phyloP scores from a whole-genome alignment of 2,888 invertebrate species.

The Alloplasta piceator region DNA sequence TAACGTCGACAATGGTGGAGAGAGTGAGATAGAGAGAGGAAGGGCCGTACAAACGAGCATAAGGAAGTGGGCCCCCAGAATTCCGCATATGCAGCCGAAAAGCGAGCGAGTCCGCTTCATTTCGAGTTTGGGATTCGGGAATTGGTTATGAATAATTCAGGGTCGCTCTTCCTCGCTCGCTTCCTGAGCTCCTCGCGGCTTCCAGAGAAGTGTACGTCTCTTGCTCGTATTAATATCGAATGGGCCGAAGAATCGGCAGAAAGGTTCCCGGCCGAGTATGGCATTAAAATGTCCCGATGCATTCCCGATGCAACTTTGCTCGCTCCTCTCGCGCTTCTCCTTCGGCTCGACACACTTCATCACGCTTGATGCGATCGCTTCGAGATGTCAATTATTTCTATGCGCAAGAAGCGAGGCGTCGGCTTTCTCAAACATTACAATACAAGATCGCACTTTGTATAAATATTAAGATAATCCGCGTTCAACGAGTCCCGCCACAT shows the following conservation, averaged over 20 bases:
- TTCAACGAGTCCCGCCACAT: background rate
- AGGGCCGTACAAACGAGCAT: slow-evolving; percentile 41
- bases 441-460: slow-evolving; percentile 9
- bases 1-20: slow-evolving; percentile 49
- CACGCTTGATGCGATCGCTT: slow-evolving; percentile 63
- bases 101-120: slow-evolving; percentile 68
- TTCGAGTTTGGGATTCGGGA: slow-evolving; percentile 80
- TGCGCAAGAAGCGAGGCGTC: slow-evolving; percentile 36
- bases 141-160: slow-evolving; percentile 83
- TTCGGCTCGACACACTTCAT: slow-evolving; percentile 55
- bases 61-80: slow-evolving; percentile 59
- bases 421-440: slow-evolving; percentile 23
- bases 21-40: slow-evolving; percentile 44
- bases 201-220: slow-evolving; percentile 65
- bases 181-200: slow-evolving; percentile 57
- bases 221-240: slow-evolving; percentile 62
- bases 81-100: slow-evolving; percentile 46
- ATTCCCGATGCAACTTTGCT: slow-evolving; percentile 44
- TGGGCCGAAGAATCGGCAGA: slow-evolving; percentile 44
- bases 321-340: slow-evolving; percentile 32
- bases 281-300: slow-evolving; percentile 44
- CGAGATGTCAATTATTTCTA: slow-evolving; percentile 64
- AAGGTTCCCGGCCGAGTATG: slow-evolving; percentile 58
- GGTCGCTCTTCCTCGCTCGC: slow-evolving; percentile 65
- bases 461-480: background rate